Evolutionary conservation across 2,797 vertebrate genomes (phyloP).

Genomic region (Rhabdophis nuchalis): DNA sequence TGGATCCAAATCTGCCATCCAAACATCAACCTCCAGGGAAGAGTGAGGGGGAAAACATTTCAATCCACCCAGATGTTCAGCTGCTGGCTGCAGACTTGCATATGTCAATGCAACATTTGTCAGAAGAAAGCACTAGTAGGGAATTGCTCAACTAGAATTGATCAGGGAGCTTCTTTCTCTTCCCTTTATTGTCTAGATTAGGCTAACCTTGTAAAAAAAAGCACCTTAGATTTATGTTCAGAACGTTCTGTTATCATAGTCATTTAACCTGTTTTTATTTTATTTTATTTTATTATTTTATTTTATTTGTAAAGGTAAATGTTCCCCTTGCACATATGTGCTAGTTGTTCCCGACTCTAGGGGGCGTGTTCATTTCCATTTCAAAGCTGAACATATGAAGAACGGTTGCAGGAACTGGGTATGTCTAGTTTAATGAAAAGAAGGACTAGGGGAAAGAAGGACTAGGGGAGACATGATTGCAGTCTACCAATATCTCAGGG

Average conservation of each 20-base stretch:
- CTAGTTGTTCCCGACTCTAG: no score
- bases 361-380: no score
- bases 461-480: no score
- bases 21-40: background rate
- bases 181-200: background rate
- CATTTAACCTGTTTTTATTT: background rate
- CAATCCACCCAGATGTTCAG: background rate
- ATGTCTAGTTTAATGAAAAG: no score
- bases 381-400: no score
- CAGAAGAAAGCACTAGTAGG: background rate
- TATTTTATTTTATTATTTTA: no score
- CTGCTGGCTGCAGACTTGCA: background rate
- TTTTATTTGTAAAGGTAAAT: no score
- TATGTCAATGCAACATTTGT: background rate
- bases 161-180: background rate
- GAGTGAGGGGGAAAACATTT: background rate
- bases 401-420: no score
- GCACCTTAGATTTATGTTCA: background rate
- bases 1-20: background rate
- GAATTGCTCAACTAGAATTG: background rate
- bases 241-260: background rate
- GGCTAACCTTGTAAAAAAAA: background rate
- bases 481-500: no score
- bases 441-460: no score
- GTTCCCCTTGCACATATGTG: no score